A percentile compares a stretch with the other conserved stretches of the same genome.
These are phyloP conservation scores for Arion vulgaris DNA, from an alignment of 1,140 invertebrate genomes.

Conservation along the genomic window DNA sequence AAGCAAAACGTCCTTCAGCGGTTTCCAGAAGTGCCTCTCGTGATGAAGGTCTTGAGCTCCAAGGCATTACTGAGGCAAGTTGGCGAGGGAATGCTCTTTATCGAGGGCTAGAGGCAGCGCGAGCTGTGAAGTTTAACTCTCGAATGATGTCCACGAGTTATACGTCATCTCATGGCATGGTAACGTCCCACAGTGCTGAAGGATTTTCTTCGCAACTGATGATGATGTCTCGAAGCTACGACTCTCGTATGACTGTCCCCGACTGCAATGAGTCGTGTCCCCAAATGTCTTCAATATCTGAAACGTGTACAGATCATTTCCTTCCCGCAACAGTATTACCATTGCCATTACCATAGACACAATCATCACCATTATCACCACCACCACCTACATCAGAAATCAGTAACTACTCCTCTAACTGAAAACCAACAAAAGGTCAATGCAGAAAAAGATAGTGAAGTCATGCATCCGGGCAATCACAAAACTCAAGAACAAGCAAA, in stretches of 20 bases:
- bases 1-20: neutral
- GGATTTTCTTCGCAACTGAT: slow-evolving; percentile 25
- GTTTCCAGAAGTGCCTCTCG: neutral
- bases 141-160: neutral
- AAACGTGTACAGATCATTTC: neutral
- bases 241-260: slow-evolving; percentile 26
- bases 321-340: slow-evolving; percentile 25
- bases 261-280: slow-evolving; percentile 9
- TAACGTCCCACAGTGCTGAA: slow-evolving; percentile 34
- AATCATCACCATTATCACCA: slow-evolving; percentile 26
- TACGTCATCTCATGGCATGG: slow-evolving; percentile 22
- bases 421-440: slow-evolving; percentile 11
- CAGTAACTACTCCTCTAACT: neutral
- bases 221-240: slow-evolving; percentile 19
- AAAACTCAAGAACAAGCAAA: neutral
- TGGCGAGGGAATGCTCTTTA: slow-evolving; percentile 34
- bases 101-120: slow-evolving; percentile 1
- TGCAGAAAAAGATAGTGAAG: neutral
- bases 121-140: neutral
- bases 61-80: slow-evolving; percentile 4
- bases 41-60: neutral
- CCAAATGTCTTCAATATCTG: slow-evolving; percentile 4
- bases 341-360: slow-evolving; percentile 22
- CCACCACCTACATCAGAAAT: slow-evolving; percentile 16
- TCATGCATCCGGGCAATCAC: neutral